phyloP scores from a whole-genome alignment of 2,113 vertebrate species.

The Catharus fuscescens region DNA sequence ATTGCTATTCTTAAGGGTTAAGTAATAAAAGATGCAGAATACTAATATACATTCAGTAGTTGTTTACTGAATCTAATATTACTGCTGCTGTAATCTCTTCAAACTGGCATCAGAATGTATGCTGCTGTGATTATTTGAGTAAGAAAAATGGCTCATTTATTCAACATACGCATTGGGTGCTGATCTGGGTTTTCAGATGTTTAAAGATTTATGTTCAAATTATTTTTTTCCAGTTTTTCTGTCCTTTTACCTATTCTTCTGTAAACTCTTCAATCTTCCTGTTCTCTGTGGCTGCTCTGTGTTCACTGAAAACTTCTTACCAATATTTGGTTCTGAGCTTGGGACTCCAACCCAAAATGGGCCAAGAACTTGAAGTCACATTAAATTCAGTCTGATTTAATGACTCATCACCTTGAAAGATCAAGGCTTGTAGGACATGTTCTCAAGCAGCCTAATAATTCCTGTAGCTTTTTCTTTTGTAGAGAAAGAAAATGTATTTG shows the following conservation, averaged over 20 bases:
- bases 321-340: not conserved
- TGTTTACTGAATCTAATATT: constrained; percentile 38
- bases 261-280: not conserved
- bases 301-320: not conserved
- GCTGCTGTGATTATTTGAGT: constrained; percentile 58
- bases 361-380: not conserved
- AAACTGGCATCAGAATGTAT: constrained; percentile 19
- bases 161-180: constrained; percentile 7
- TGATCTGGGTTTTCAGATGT: constrained; percentile 18
- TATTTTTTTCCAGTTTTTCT: constrained; percentile 33
- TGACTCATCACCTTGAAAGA: not conserved
- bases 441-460: not conserved
- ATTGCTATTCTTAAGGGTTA: constrained; percentile 61
- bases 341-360: not conserved
- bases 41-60: not conserved
- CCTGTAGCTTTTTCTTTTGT: not conserved
- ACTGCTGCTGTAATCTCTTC: constrained; percentile 21
- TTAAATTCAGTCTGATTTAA: not conserved
- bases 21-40: constrained; percentile 27
- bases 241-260: not conserved
- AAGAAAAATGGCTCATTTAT: constrained; percentile 70
- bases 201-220: constrained; percentile 72
- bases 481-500: not conserved
- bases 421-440: not conserved
- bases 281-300: not conserved